phyloP scores from a whole-genome alignment of 2,888 invertebrate genomes.

The Mayetiola destructor region DNA sequence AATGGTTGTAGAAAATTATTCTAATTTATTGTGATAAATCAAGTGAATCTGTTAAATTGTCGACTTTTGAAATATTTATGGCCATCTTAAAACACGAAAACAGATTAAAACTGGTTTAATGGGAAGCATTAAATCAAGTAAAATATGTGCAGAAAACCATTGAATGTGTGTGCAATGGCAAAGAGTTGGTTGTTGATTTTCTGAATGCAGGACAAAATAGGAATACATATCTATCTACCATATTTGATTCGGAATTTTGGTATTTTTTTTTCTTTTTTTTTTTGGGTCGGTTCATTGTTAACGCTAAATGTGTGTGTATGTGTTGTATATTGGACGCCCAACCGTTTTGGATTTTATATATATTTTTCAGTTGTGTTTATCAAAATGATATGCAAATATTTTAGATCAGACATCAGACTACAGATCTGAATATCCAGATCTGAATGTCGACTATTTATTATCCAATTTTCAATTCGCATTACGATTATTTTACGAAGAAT shows the following conservation, averaged over 20 bases:
- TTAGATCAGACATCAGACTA: background rate
- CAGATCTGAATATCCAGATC: background rate
- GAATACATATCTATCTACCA: too few relatives aligned
- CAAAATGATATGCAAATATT: background rate
- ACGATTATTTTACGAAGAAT: conserved; percentile 4
- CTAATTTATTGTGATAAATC: conserved; percentile 17
- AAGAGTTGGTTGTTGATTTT: too few relatives aligned
- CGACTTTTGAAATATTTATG: conserved; percentile 17
- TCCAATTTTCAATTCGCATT: too few relatives aligned
- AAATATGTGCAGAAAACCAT: conserved; percentile 3
- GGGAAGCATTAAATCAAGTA: conserved; percentile 16
- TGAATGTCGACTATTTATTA: too few relatives aligned
- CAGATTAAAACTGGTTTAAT: conserved; percentile 17
- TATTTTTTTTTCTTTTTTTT: too few relatives aligned
- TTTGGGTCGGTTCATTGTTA: too few relatives aligned
- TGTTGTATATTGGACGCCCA: background rate
- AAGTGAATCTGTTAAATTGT: conserved; percentile 17
- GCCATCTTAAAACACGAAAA: conserved; percentile 17
- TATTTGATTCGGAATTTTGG: conserved; percentile 6
- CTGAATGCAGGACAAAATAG: too few relatives aligned
- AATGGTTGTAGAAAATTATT: conserved; percentile 14
- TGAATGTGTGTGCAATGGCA: background rate
- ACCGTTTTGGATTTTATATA: background rate
- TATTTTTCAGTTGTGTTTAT: background rate
- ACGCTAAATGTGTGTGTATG: background rate